Evolutionary conservation across 2,888 invertebrate genomes (phyloP).

Genomic region (Rhyacophila evoluta): DNA sequence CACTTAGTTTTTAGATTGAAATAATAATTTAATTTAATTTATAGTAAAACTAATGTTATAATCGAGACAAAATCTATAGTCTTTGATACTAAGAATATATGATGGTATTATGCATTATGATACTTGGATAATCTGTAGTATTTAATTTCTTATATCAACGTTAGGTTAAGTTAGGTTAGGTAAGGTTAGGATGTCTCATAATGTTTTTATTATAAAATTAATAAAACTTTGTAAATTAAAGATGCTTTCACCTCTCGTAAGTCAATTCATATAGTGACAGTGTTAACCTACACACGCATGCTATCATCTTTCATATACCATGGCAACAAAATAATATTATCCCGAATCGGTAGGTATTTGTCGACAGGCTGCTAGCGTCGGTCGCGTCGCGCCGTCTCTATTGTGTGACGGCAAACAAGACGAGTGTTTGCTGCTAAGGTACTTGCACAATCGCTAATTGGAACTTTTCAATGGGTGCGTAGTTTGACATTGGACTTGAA

Average conservation of each 20-base stretch:
- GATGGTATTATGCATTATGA: too few species aligned
- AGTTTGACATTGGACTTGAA: conserved; percentile 5
- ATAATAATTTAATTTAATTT: too few species aligned
- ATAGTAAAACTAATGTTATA: too few species aligned
- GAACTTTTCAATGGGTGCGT: conserved; percentile 38
- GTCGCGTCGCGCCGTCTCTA: conserved; percentile 1
- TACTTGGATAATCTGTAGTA: too few species aligned
- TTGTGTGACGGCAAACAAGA: conserved; percentile 40
- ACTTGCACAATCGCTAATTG: conserved; percentile 40
- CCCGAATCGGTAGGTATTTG: conserved; percentile 3
- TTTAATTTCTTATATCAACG: too few species aligned
- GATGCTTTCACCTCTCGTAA: background rate
- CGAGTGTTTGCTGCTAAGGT: conserved; percentile 36
- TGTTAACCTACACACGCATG: background rate
- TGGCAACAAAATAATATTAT: background rate
- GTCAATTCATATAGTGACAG: background rate
- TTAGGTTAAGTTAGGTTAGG: too few species aligned
- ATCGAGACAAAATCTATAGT: too few species aligned
- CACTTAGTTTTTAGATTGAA: too few species aligned
- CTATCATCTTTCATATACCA: background rate
- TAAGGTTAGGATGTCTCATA: too few species aligned
- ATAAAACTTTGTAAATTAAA: too few species aligned
- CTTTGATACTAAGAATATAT: too few species aligned
- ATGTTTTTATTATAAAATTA: too few species aligned
- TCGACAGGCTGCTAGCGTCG: conserved; percentile 26